phyloP scores from a whole-genome alignment of 2,113 vertebrate species.

The Neogale vison region DNA sequence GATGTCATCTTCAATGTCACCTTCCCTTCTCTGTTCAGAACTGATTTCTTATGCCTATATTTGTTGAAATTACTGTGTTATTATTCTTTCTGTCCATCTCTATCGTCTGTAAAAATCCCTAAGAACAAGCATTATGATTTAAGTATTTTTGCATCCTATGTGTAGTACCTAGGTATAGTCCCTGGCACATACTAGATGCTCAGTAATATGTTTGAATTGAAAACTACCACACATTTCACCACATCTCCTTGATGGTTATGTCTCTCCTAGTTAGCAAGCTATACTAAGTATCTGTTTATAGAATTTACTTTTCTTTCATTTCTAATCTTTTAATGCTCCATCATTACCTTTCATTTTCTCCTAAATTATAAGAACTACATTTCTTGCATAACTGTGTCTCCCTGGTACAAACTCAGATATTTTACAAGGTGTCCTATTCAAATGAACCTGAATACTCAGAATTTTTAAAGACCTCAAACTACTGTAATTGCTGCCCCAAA shows the following conservation, averaged over 20 bases:
- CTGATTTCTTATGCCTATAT: background rate
- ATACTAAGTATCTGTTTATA: background rate
- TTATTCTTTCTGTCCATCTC: background rate
- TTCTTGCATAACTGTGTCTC: background rate
- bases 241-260: background rate
- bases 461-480: background rate
- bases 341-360: background rate
- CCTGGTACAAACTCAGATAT: background rate
- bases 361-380: background rate
- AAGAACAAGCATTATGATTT: background rate
- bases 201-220: background rate
- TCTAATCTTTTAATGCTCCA: background rate
- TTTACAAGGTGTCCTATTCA: background rate
- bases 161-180: background rate
- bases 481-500: background rate
- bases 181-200: background rate
- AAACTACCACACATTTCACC: background rate
- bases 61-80: background rate
- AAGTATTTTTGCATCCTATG: background rate
- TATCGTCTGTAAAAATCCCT: background rate
- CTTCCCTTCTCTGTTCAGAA: background rate
- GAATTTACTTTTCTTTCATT: slow-evolving; percentile 19
- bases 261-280: background rate
- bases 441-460: background rate
- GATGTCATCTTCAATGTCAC: background rate